Base-by-base conservation (phyloP, 2,797 vertebrate species). In the Calcarius lapponicus region DNA sequence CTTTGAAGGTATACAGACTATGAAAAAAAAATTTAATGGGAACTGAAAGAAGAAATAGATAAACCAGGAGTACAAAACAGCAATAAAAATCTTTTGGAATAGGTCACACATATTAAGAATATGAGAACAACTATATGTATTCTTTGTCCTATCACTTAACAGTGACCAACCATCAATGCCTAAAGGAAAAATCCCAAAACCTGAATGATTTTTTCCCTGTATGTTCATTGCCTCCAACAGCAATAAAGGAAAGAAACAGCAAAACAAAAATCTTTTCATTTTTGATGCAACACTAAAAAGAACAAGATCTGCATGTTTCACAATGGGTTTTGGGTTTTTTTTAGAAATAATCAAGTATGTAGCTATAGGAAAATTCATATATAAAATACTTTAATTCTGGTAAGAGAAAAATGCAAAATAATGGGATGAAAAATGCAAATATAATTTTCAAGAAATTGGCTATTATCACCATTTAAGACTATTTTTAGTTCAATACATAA, bases 401-500 rank as follows among this genome's bases (percentile, higher is more conserved):
- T 42, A 60, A 54, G 10, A 53, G 28, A 75, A 28, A 80, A 95
- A 80, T 19, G 7, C 5, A 60, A 58, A 69, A 69, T 65, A 64
- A 86, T 70, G 3, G 15, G 17, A 64, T 53, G 66, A 79, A 45
- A 62, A 88, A 73, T 57, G 36, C 84, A 90, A 94, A 7, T 48
- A 53, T 43, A 48, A 60, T 40, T 29, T 67, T 65, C 47, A 72
- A 93, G 29, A 90, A 91, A 90, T 71, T 57, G 36, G 17, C 51
- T 58, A 45, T 50, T 70, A 42, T 6, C 24, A 80, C 4, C 5
- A 86, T 70, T 92, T 88, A 62, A 60, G 32, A 72, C 32, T 93
- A 64, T 81, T 91, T 94, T 94, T 88, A 84, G 29, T 76, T 86
- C 40, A 84, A 64, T 66, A 86, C n/a, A 17, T 81, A 62, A 86